Evolutionary conservation across 2,113 vertebrate genomes (phyloP).

Genomic region (Embiotoca jacksoni): DNA sequence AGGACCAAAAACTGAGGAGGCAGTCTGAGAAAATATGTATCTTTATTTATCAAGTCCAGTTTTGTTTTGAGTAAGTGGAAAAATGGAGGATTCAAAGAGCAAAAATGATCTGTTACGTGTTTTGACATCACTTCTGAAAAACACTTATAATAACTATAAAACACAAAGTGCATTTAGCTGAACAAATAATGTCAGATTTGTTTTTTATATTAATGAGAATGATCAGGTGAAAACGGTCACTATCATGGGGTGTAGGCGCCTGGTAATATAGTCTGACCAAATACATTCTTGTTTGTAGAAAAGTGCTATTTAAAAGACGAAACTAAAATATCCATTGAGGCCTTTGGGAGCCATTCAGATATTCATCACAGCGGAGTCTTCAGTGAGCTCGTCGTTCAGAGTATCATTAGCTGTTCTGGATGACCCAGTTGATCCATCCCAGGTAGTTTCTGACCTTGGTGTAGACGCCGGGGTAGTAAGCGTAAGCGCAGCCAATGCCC

Average conservation of each 20-base stretch:
- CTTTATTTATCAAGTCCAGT: slow-evolving; percentile 49
- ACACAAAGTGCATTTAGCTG: slow-evolving; percentile 34
- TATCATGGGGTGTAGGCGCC: background rate
- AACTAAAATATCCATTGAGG: background rate
- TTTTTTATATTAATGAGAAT: background rate
- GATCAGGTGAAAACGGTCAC: background rate
- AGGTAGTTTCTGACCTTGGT: slow-evolving; percentile 83
- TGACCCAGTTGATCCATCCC: slow-evolving; percentile 77
- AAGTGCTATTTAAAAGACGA: slow-evolving; percentile 2
- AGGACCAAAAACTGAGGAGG: background rate
- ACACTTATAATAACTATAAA: slow-evolving; percentile 3
- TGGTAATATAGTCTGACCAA: background rate
- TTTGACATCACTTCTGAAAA: slow-evolving; percentile 7
- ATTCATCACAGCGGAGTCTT: slow-evolving; percentile 7
- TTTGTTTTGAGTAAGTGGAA: background rate
- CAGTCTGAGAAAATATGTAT: slow-evolving; percentile 53
- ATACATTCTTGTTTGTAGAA: slow-evolving; percentile 1
- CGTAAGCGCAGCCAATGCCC: slow-evolving; percentile 84
- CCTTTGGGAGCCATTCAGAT: slow-evolving; percentile 12
- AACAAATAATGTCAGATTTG: too few species aligned
- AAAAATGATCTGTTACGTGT: slow-evolving; percentile 7
- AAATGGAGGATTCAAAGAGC: background rate
- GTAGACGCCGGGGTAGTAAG: slow-evolving; percentile 85
- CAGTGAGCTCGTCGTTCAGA: background rate
- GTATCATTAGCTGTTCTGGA: slow-evolving; percentile 46